A percentile compares a stretch with the other conserved stretches of the same genome.
Evolutionary conservation across 2,888 invertebrate species (phyloP).

Genomic region (Cinara cedri): DNA sequence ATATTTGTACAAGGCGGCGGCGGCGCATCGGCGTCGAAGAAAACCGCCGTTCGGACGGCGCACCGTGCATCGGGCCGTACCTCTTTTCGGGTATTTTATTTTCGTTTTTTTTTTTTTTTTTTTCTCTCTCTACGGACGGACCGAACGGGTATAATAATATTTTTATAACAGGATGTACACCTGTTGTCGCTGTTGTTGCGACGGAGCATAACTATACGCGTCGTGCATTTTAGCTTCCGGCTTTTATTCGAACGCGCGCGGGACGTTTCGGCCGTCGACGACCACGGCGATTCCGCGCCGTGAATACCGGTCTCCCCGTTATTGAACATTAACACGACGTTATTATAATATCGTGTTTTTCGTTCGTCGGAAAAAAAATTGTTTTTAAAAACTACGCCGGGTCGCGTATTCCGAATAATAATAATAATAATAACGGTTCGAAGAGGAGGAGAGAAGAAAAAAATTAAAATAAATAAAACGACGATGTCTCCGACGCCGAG

Average conservation of each 20-base stretch:
- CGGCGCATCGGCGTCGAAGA: conserved; percentile 15
- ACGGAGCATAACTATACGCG: background rate
- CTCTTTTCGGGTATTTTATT: conserved; percentile 2
- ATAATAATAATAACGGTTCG: conserved; percentile 14
- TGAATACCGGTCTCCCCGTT: too few relatives aligned
- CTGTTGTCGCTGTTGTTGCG: too few relatives aligned
- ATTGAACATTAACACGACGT: too few relatives aligned
- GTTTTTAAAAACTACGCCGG: too few relatives aligned
- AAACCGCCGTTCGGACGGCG: conserved; percentile 29
- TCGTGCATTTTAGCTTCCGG: conserved; percentile 45
- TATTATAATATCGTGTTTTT: too few relatives aligned
- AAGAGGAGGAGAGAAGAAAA: background rate
- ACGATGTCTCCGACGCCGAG: too few relatives aligned
- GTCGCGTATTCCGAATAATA: too few relatives aligned
- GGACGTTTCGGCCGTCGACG: too few relatives aligned
- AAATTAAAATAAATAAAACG: too few relatives aligned
- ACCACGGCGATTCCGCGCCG: conserved; percentile 4
- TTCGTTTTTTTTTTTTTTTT: conserved; percentile 22
- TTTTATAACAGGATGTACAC: conserved; percentile 38
- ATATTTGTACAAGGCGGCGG: background rate
- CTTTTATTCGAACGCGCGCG: too few relatives aligned
- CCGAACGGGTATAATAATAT: background rate
- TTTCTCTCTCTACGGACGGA: too few relatives aligned
- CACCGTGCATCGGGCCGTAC: background rate
- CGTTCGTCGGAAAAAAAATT: too few relatives aligned